phyloP scores from a whole-genome alignment of 2,888 invertebrate species.

The Orthosia incerta region DNA sequence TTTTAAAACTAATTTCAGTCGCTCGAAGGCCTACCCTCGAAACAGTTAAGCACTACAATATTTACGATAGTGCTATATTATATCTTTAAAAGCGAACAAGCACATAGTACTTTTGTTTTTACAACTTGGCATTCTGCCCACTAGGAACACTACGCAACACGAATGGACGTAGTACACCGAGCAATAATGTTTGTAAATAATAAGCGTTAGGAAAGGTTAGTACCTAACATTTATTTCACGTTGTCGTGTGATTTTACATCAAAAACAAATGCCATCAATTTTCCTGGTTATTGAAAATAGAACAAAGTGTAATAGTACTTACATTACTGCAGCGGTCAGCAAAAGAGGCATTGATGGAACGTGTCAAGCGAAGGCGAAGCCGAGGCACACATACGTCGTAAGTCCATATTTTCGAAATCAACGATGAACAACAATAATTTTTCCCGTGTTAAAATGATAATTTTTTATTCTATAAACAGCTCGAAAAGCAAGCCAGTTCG shows the following conservation, averaged over 20 bases:
- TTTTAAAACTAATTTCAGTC: conserved; percentile 16
- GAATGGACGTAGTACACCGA: conserved; percentile 30
- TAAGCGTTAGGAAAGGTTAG: conserved; percentile 53
- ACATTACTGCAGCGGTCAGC: too few species aligned
- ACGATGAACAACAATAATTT: too few species aligned
- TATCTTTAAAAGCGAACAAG: conserved; percentile 33
- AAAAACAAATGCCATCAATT: neutral
- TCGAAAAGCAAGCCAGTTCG: too few species aligned
- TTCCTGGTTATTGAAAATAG: neutral
- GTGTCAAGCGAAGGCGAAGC: too few species aligned
- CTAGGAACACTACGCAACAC: conserved; percentile 16
- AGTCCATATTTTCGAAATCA: too few species aligned
- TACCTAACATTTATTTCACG: conserved; percentile 2
- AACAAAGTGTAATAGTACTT: too few species aligned
- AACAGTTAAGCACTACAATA: conserved; percentile 18
- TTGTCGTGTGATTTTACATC: neutral
- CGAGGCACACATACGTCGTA: too few species aligned
- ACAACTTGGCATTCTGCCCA: conserved; percentile 59
- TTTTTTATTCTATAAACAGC: too few species aligned
- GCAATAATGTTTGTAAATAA: conserved; percentile 20
- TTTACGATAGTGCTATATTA: conserved; percentile 19
- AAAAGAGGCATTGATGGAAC: too few species aligned
- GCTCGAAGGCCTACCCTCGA: neutral
- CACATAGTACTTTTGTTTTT: conserved; percentile 46
- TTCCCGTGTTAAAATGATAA: too few species aligned